Conservation (phyloP, 1,140 invertebrate genomes). For the Drosophila sp. region DNA sequence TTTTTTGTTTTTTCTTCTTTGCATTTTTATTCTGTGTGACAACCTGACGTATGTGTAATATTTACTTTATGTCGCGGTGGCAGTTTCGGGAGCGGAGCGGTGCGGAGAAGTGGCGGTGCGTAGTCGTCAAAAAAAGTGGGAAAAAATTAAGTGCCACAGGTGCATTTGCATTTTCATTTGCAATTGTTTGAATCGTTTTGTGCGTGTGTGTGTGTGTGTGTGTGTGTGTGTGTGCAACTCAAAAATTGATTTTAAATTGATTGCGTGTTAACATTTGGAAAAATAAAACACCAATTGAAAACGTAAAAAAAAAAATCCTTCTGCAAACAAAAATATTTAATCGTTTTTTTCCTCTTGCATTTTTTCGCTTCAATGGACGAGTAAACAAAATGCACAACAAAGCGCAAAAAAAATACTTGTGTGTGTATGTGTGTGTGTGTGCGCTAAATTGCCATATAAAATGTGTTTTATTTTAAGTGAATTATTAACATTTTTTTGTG, state of each 20-base stretch:
- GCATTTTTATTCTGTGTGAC: background rate
- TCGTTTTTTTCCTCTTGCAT: background rate
- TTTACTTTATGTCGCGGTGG: background rate
- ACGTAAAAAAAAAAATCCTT: background rate
- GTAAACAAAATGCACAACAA: constrained; percentile 7
- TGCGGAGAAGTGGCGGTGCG: too few species aligned
- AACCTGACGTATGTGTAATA: constrained; percentile 11
- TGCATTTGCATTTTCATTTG: constrained; percentile 10
- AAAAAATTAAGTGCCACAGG: constrained; percentile 41
- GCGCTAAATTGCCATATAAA: background rate
- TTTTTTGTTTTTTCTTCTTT: background rate
- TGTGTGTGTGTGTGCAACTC: constrained; percentile 9
- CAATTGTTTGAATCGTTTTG: constrained; percentile 10
- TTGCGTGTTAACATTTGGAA: constrained; percentile 6
- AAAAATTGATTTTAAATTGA: constrained; percentile 27
- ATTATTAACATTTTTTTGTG: constrained; percentile 29
- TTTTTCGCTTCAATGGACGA: constrained; percentile 2
- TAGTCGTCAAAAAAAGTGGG: background rate
- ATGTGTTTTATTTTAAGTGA: constrained; percentile 31
- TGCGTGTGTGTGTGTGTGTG: constrained; percentile 17
- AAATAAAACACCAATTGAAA: background rate
- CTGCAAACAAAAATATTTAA: constrained; percentile 10
- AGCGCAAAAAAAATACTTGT: background rate
- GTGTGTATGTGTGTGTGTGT: too few species aligned
- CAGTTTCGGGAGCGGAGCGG: too few species aligned